Percentiles rank a stretch among this genome's conserved stretches.
Evolutionary conservation across 2,888 invertebrate species (phyloP).

Genomic region (Rhorus exstirpatorius): DNA sequence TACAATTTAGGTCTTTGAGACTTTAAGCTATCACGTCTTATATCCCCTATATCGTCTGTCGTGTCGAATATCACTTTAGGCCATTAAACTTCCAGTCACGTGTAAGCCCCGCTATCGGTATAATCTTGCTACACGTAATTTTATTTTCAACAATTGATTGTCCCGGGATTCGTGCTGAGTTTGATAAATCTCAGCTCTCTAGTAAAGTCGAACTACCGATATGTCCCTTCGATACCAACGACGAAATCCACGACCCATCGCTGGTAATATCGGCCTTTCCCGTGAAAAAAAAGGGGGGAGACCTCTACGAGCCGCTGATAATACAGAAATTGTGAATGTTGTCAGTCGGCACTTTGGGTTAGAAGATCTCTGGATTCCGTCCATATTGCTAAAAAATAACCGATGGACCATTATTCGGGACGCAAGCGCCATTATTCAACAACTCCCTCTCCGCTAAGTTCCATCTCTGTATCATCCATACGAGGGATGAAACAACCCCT

Average conservation of each 20-base stretch:
- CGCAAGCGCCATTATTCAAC: constrained; percentile 60
- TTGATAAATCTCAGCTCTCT: too few species aligned
- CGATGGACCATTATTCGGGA: constrained; percentile 54
- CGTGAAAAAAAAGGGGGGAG: neutral
- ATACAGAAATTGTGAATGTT: constrained; percentile 6
- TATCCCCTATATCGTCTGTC: neutral
- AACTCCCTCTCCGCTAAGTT: constrained; percentile 17
- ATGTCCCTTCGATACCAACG: neutral
- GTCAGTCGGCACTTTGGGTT: neutral
- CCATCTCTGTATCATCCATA: constrained; percentile 51
- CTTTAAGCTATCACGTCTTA: neutral
- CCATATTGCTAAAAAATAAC: neutral
- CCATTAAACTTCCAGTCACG: neutral
- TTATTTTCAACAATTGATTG: too few species aligned
- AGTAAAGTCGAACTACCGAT: too few species aligned
- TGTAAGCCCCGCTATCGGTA: too few species aligned
- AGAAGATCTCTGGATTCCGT: neutral
- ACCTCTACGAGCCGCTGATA: neutral
- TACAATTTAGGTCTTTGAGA: constrained; percentile 1
- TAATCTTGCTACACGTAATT: too few species aligned
- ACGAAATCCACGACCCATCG: neutral
- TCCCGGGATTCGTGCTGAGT: too few species aligned
- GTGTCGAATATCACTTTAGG: neutral
- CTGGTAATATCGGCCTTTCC: neutral
- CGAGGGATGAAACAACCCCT: constrained; percentile 61